A percentile compares a stretch with the other conserved stretches of the same genome.
Conservation (phyloP, 1,140 invertebrate genomes). For the Bicyclus anynana region DNA sequence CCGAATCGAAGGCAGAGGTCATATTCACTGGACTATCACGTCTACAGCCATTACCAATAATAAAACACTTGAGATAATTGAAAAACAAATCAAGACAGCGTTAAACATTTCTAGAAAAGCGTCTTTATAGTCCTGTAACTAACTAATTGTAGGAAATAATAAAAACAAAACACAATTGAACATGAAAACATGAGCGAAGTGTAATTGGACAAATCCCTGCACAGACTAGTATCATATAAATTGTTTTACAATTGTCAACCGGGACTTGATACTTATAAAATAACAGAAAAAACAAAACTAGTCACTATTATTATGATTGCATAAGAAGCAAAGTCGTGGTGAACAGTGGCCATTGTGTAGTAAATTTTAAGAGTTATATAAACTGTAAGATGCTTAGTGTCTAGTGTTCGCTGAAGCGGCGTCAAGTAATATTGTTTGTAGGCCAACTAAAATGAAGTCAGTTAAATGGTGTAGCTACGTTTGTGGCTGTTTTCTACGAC, state of each 20-base stretch:
- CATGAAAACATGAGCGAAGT: constrained; percentile 16
- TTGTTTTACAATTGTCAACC: constrained; percentile 22
- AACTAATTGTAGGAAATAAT: neutral
- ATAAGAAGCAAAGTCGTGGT: neutral
- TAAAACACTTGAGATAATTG: too few species aligned
- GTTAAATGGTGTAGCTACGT: neutral
- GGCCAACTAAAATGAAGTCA: neutral
- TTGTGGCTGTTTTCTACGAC: neutral
- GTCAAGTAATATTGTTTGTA: constrained; percentile 3
- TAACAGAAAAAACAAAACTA: neutral
- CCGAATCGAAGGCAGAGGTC: too few species aligned
- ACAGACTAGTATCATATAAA: constrained; percentile 17
- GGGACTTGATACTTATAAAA: neutral
- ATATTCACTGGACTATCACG: too few species aligned
- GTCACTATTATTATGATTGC: neutral
- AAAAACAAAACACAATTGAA: constrained; percentile 10
- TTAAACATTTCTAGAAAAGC: neutral
- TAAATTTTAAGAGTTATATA: constrained; percentile 1
- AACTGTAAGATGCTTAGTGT: constrained; percentile 16
- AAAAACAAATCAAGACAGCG: too few species aligned
- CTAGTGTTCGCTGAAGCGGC: neutral
- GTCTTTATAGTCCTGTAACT: neutral
- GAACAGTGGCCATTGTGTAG: neutral
- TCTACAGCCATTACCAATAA: too few species aligned
- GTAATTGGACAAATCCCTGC: constrained; percentile 24